Percentiles rank a stretch among this genome's conserved stretches.
Conservation (phyloP, 2,888 invertebrate genomes). For the Lasioglossum marginatum region DNA sequence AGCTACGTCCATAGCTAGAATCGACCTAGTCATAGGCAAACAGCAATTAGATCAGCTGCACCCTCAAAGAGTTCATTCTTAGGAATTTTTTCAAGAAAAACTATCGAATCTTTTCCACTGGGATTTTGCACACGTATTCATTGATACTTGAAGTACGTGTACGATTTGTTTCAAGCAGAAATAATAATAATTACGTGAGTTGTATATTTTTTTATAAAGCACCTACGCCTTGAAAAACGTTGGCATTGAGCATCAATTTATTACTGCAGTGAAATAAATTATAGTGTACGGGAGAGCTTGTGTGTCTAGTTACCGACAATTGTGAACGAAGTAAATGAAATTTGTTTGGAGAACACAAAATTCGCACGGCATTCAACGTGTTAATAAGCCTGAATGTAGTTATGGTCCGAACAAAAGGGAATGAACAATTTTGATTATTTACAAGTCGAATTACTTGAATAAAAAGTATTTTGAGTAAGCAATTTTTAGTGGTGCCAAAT, state of each 20-base stretch:
- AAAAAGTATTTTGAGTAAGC: too few species aligned
- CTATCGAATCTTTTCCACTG: background rate
- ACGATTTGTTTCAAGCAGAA: background rate
- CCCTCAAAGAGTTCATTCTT: background rate
- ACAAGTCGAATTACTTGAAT: too few species aligned
- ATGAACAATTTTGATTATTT: too few species aligned
- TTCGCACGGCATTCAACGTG: background rate
- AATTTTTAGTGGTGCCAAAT: too few species aligned
- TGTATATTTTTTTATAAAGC: too few species aligned
- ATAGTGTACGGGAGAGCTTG: background rate
- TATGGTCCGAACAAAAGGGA: background rate
- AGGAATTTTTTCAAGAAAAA: background rate
- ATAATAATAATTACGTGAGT: background rate
- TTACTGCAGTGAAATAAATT: background rate
- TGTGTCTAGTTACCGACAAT: background rate
- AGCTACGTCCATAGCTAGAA: background rate
- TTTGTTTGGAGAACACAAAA: background rate
- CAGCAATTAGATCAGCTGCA: background rate
- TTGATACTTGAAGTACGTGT: background rate
- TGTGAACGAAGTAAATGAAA: background rate
- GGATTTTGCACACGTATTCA: background rate
- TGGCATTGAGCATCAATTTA: background rate
- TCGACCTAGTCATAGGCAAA: too few species aligned
- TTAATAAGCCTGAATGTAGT: background rate
- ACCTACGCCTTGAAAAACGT: too few species aligned